Evolutionary conservation across 2,113 vertebrate genomes (phyloP), one percentile per base, ranked within the genome.

Genomic region (Stomatorhinus ivindoensis): DNA sequence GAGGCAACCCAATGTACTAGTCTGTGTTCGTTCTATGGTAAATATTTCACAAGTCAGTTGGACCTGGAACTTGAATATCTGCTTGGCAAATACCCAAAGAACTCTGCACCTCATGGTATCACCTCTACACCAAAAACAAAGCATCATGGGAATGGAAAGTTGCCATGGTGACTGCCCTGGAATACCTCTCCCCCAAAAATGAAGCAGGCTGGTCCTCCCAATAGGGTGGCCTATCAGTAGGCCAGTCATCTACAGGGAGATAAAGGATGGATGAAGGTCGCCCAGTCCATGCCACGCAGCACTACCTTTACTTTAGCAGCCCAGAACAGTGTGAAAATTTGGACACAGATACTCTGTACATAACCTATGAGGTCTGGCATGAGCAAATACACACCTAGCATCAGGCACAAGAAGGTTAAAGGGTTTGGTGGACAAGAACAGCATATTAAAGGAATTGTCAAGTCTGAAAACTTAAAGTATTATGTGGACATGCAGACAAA

Each of bases 1-100:
- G 27, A 87, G 50, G 19, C 85, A 87, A 53, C 47, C 13, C 48
- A 86, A 42, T 87, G 48, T 51, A 51, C 47, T 51, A 17, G 48
- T 53, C n/a, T 50, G 85, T 35, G 48, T 87, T 55, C 48, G 9
- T 35, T 87, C 47, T 55, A 87, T 6, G 85, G 85, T 53, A 87
- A 87, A 87, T 87, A 55, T 87, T 87, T 87, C 85, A 87, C 85
- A 87, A 87, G 50, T 15, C n/a, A 55, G 27, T 17, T 86, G 85
- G 46, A 86, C 46, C 48, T 86, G 85, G 85, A 86, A 51, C 48
- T 48, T 51, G 46, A 21, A 53, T 87, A 11, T 31, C 85, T 47
- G 50, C 48, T 51, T 53, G 85, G 85, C 85, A 87, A 55, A 87
- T 15, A 87, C 27, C 85, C n/a, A 53, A 51, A 55, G 85, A 87